These are phyloP conservation scores for Cuculus canorus DNA, from an alignment of 2,797 vertebrate species.

Conservation along the genomic window DNA sequence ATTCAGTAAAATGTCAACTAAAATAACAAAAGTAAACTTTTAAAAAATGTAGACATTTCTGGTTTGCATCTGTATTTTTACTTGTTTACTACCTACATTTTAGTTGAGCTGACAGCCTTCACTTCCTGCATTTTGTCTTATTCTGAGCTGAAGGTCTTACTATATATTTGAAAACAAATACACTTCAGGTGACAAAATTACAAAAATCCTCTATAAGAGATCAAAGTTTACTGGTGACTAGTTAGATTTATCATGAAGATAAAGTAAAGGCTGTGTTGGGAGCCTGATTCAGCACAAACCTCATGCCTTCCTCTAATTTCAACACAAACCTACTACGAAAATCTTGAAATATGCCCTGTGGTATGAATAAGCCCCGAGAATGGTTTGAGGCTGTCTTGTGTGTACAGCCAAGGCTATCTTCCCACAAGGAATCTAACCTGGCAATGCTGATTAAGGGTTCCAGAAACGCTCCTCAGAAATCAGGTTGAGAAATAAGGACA, in stretches of 20 bases:
- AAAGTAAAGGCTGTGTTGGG: background rate
- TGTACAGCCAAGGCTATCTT: background rate
- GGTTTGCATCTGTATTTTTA: background rate
- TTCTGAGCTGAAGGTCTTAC: background rate
- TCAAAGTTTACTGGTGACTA: background rate
- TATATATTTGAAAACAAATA: constrained; percentile 2
- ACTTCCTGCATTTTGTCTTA: background rate
- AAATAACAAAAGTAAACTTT: constrained; percentile 68
- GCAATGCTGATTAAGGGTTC: background rate
- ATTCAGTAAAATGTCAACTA: constrained; percentile 70
- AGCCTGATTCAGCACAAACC: background rate
- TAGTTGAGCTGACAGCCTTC: background rate
- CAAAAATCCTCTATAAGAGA: background rate
- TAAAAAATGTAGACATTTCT: constrained; percentile 27
- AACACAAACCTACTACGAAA: background rate
- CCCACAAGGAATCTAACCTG: background rate
- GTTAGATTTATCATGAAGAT: background rate
- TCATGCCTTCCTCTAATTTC: background rate
- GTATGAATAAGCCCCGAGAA: background rate
- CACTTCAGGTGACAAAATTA: background rate
- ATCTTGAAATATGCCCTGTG: background rate
- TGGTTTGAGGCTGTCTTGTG: background rate
- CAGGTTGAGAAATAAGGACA: background rate
- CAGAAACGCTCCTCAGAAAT: background rate
- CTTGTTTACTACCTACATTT: background rate